Evolutionary conservation across 30 jellyfish, hydroid and myxozoan species (phyloP).

Genomic region (Sanderia malayensis): DNA sequence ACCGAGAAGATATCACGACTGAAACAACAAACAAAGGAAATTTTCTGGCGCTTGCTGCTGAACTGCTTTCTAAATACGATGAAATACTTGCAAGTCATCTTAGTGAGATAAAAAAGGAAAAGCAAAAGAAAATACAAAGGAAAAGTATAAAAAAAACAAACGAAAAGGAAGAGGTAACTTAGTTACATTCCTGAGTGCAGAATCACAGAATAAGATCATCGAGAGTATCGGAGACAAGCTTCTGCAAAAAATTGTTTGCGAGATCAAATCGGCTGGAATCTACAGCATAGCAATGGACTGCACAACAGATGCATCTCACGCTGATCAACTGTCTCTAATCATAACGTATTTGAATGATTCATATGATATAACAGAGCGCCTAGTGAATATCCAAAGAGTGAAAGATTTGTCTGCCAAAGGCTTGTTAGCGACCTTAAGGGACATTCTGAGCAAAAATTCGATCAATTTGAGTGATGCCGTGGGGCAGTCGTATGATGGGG

Average conservation of each 20-base stretch:
- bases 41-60: not conserved
- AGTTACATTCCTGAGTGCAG: not conserved
- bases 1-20: not conserved
- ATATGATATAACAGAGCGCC: not conserved
- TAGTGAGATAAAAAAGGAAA: not conserved
- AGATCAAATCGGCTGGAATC: not conserved
- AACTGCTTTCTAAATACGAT: not conserved
- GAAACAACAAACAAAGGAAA: not conserved
- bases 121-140: not conserved
- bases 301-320: not conserved
- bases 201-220: not conserved
- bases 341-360: not conserved
- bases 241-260: too few species aligned
- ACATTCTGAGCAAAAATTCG: not conserved
- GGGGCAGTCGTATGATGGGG: not conserved
- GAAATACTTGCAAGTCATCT: not conserved
- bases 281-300: not conserved
- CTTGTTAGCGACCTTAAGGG: too few species aligned
- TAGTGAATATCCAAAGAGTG: not conserved
- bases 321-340: not conserved
- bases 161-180: not conserved
- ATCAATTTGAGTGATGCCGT: not conserved
- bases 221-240: not conserved
- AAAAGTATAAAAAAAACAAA: too few species aligned
- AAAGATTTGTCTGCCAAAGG: not conserved